Conservation (phyloP, 2,888 invertebrate species). For the Cantharis rustica region DNA sequence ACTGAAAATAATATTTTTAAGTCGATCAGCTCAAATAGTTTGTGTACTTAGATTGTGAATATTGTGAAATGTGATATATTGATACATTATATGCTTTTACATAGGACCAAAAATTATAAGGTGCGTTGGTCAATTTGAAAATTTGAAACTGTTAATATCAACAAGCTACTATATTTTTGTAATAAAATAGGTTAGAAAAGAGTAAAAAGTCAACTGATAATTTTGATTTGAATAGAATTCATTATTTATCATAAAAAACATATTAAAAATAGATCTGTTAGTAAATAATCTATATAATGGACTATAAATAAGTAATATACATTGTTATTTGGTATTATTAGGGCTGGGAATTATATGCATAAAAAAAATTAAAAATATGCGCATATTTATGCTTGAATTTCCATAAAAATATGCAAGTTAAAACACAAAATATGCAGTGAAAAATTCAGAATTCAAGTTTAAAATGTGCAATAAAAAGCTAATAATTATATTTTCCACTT, state of each 20-base stretch:
- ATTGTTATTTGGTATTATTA: too few relatives aligned
- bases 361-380: too few relatives aligned
- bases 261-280: neutral
- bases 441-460: too few relatives aligned
- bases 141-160: constrained; percentile 9
- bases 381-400: too few relatives aligned
- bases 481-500: too few relatives aligned
- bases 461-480: too few relatives aligned
- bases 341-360: too few relatives aligned
- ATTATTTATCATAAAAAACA: neutral
- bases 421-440: too few relatives aligned
- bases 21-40: constrained; percentile 34
- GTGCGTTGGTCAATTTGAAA: constrained; percentile 27
- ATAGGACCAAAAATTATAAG: constrained; percentile 35
- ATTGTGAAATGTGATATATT: constrained; percentile 37
- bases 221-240: neutral
- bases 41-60: constrained; percentile 15
- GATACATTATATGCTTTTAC: constrained; percentile 36
- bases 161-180: constrained; percentile 20
- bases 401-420: too few relatives aligned
- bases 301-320: neutral
- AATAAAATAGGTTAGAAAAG: constrained; percentile 1
- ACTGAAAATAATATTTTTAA: constrained; percentile 24
- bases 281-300: neutral
- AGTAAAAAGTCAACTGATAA: neutral